phyloP scores from a whole-genome alignment of 2,113 vertebrate species.

The Tragelaphus buxtoni region DNA sequence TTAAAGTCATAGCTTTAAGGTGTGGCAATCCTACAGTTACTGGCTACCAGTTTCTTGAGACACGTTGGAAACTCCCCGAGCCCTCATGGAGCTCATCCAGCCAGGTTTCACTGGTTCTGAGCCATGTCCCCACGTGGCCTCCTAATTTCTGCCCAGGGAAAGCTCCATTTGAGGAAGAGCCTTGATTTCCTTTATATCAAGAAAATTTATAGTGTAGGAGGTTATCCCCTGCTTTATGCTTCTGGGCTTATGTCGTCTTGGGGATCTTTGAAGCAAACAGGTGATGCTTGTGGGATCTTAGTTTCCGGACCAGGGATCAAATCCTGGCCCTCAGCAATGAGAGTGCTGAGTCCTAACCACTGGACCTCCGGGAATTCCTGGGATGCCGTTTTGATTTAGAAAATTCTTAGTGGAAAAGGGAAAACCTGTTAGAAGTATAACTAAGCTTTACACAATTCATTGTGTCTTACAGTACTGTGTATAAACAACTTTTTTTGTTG shows the following conservation, averaged over 20 bases:
- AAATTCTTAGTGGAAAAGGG: neutral
- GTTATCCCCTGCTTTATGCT: neutral
- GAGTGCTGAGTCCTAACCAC: neutral
- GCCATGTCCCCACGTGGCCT: rapidly evolving
- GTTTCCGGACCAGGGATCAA: rapidly evolving
- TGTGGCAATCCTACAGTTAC: neutral
- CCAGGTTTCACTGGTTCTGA: neutral
- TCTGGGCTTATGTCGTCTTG: neutral
- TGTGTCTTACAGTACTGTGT: neutral
- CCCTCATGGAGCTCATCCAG: neutral
- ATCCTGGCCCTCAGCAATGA: neutral
- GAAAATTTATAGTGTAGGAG: neutral
- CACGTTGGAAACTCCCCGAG: neutral
- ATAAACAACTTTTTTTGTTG: neutral
- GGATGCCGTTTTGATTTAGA: neutral
- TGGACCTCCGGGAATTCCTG: neutral
- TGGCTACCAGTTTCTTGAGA: neutral
- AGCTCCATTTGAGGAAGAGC: neutral
- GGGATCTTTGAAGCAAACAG: neutral
- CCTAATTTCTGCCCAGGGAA: neutral
- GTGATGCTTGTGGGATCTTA: neutral
- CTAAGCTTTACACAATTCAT: neutral
- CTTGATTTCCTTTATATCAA: neutral
- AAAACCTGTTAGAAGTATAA: neutral
- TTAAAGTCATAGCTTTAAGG: neutral